These are phyloP conservation scores for Cyrtonyx montezumae DNA, from an alignment of 2,113 vertebrate species.

Conservation along the genomic window DNA sequence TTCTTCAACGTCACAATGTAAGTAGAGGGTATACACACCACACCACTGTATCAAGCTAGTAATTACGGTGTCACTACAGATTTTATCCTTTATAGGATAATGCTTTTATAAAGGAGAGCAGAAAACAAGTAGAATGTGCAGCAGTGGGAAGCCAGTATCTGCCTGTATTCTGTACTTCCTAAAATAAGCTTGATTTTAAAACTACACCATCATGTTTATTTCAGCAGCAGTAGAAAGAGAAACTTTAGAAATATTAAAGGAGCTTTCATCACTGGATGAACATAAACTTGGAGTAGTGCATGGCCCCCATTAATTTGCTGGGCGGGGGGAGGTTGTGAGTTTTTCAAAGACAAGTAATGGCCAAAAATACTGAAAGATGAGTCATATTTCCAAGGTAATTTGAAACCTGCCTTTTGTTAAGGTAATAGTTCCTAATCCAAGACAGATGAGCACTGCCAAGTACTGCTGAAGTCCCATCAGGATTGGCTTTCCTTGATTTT, in stretches of 20 bases:
- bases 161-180: not conserved
- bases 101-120: not conserved
- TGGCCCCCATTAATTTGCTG: not conserved
- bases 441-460: not conserved
- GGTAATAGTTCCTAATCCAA: not conserved
- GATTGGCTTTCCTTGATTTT: not conserved
- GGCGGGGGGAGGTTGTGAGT: not conserved
- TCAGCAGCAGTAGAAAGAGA: not conserved
- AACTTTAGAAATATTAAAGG: not conserved
- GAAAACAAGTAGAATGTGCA: not conserved
- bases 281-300: not conserved
- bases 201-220: not conserved
- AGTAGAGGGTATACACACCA: not conserved
- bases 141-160: not conserved
- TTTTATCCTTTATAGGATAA: not conserved
- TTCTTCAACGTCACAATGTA: not conserved
- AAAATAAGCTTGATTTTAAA: slow-evolving; percentile 35
- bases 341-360: not conserved
- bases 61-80: not conserved
- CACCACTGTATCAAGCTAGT: not conserved
- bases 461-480: not conserved
- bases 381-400: not conserved
- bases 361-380: not conserved
- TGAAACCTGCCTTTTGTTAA: not conserved
- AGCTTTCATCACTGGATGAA: not conserved